These are phyloP conservation scores for Procambarus clarkii DNA, from an alignment of 1,140 invertebrate genomes.

Conservation along the genomic window DNA sequence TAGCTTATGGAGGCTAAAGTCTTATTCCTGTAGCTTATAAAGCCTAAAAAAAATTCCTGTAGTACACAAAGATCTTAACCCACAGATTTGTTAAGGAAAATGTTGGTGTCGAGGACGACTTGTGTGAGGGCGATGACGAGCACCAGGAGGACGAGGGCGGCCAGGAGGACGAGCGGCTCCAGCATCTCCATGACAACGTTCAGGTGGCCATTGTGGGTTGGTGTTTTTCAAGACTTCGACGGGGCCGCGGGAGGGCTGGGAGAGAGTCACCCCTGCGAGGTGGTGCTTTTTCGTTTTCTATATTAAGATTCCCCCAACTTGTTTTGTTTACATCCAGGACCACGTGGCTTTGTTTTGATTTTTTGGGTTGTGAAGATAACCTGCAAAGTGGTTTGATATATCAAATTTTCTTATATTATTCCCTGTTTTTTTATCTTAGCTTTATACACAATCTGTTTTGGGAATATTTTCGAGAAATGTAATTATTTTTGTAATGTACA, in stretches of 20 bases:
- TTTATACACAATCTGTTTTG: too few species aligned
- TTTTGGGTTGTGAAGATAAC: not conserved
- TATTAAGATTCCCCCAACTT: not conserved
- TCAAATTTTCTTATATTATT: too few species aligned
- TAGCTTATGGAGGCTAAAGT: not conserved
- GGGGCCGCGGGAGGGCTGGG: not conserved
- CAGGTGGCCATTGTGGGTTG: not conserved
- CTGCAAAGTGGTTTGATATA: not conserved
- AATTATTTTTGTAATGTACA: too few species aligned
- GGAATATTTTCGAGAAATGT: too few species aligned
- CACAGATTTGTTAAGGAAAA: conserved; percentile 31
- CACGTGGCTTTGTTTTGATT: not conserved
- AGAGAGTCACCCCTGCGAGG: not conserved
- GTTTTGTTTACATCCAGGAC: not conserved
- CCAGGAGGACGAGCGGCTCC: conserved; percentile 41
- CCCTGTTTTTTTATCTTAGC: too few species aligned
- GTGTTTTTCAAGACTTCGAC: not conserved
- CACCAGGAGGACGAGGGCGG: conserved; percentile 40
- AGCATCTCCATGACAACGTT: conserved; percentile 42
- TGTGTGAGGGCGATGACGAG: conserved; percentile 54
- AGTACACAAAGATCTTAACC: too few species aligned
- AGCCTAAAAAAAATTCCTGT: too few species aligned
- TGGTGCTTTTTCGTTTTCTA: not conserved
- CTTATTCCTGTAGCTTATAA: not conserved
- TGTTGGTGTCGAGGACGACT: conserved; percentile 45